Evolutionary conservation across 2,113 vertebrate genomes (phyloP).

Genomic region (Lasiurus cinereus): DNA sequence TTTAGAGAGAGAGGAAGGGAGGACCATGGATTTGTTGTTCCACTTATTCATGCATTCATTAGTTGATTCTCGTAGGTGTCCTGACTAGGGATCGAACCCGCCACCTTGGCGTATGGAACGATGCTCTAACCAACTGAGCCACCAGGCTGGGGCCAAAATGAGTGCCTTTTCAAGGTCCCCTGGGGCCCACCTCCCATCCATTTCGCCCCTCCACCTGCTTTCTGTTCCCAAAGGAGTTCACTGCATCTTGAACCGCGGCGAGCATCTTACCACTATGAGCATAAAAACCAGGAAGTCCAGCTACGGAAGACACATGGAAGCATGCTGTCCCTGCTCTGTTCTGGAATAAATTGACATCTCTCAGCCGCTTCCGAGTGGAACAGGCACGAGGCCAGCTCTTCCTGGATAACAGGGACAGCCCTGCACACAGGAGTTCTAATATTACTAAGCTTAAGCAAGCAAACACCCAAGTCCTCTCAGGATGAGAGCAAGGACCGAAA

Average conservation of each 20-base stretch:
- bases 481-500: neutral
- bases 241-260: neutral
- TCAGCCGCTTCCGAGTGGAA: neutral
- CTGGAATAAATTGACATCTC: neutral
- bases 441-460: neutral
- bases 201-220: neutral
- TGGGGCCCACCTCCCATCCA: neutral
- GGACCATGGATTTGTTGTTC: neutral
- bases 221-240: neutral
- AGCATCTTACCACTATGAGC: neutral
- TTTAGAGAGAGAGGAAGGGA: neutral
- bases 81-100: neutral
- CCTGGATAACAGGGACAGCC: neutral
- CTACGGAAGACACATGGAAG: no score
- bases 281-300: neutral
- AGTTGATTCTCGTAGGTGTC: neutral
- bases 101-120: neutral
- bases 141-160: neutral
- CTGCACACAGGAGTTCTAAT: neutral
- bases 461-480: neutral
- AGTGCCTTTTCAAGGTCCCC: neutral
- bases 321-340: no score
- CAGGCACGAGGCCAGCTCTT: neutral
- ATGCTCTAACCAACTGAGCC: neutral
- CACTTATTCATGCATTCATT: neutral